Percentiles rank a stretch among this genome's conserved stretches.
Conservation (phyloP, 2,888 invertebrate genomes). For the Molorchus minor region DNA sequence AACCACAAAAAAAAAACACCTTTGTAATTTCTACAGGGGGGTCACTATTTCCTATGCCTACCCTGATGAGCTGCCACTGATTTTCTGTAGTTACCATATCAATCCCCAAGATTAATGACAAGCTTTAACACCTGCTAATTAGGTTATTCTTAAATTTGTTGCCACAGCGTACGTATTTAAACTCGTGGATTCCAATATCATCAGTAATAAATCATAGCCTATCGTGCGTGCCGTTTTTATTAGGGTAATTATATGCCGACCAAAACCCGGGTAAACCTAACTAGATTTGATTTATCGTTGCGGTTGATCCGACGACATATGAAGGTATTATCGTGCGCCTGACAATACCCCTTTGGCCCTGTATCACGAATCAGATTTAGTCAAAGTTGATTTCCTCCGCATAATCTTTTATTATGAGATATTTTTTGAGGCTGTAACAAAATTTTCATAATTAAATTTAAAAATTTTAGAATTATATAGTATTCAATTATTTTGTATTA, state of each 20-base stretch:
- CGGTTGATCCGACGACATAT: constrained; percentile 14
- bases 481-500: no score
- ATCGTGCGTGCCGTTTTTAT: constrained; percentile 18
- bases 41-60: no score
- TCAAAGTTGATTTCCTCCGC: no score
- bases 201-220: constrained; percentile 18
- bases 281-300: constrained; percentile 20
- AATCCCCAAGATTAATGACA: constrained; percentile 12
- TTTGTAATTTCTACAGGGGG: no score
- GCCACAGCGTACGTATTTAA: constrained; percentile 19
- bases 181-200: constrained; percentile 13
- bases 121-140: constrained; percentile 18
- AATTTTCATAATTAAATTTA: no score
- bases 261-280: constrained; percentile 11
- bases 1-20: no score
- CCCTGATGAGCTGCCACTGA: no score
- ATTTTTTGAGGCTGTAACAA: no score
- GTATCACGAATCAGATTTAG: constrained; percentile 11
- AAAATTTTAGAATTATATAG: no score
- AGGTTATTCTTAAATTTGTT: constrained; percentile 18
- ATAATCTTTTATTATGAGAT: no score
- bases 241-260: constrained; percentile 17
- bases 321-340: constrained; percentile 11
- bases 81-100: no score
- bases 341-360: not conserved